Evolutionary conservation across 1,140 invertebrate genomes (phyloP).

Genomic region (Drosophila parvula): DNA sequence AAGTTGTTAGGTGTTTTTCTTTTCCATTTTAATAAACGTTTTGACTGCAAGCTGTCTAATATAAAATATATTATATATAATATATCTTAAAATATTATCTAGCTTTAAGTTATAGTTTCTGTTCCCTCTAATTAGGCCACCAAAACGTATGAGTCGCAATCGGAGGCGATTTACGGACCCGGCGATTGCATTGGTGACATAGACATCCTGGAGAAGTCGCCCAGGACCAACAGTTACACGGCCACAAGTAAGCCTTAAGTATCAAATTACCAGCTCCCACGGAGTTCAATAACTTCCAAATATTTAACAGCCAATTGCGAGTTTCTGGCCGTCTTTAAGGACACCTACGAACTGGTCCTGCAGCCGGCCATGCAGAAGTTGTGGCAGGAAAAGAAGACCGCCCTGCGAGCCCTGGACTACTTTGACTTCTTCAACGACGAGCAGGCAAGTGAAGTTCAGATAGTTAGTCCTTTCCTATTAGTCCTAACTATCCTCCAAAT

Average conservation of each 20-base stretch:
- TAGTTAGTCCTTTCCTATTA: neutral
- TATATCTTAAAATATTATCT: too few species aligned
- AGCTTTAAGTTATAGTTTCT: neutral
- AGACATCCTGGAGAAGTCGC: constrained; percentile 46
- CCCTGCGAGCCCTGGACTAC: constrained; percentile 60
- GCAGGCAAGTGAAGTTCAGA: constrained; percentile 46
- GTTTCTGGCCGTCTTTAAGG: constrained; percentile 56
- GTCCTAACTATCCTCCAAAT: too few species aligned
- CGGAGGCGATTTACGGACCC: constrained; percentile 58
- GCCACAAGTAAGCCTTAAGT: constrained; percentile 25
- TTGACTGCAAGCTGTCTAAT: too few species aligned
- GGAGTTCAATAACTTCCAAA: neutral
- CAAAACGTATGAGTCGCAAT: neutral
- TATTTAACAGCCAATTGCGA: constrained; percentile 56
- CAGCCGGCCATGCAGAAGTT: constrained; percentile 50
- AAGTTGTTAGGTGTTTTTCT: too few species aligned
- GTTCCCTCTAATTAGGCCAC: neutral
- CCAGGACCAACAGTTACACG: constrained; percentile 46
- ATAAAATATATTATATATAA: too few species aligned
- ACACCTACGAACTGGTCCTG: constrained; percentile 57
- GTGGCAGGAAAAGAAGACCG: constrained; percentile 69
- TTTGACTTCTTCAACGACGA: constrained; percentile 62
- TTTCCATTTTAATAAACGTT: too few species aligned
- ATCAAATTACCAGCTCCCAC: accelerated
- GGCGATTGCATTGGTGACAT: constrained; percentile 69